phyloP scores from a whole-genome alignment of 2,113 vertebrate species.

The Rostratula benghalensis region DNA sequence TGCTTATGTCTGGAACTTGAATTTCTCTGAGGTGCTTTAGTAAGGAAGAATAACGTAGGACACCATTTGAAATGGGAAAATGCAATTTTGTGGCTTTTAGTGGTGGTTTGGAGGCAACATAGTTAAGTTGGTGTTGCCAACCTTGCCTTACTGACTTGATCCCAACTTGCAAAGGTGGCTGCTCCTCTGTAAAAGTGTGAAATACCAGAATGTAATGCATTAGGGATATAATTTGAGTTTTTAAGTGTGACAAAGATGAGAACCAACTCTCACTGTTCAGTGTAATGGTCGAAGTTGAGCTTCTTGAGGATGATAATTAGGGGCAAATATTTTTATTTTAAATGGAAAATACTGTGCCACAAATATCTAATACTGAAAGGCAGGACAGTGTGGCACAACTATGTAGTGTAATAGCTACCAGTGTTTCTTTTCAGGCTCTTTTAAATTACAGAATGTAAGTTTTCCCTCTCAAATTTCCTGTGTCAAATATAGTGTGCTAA shows the following conservation, averaged over 20 bases:
- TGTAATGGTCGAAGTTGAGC: not conserved
- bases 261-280: not conserved
- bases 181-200: not conserved
- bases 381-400: not conserved
- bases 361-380: not conserved
- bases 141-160: not conserved
- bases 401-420: not conserved
- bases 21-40: not conserved
- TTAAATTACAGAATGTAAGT: not conserved
- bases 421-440: not conserved
- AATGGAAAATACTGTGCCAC: not conserved
- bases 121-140: not conserved
- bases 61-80: not conserved
- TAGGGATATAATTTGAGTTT: not conserved
- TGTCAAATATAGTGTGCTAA: not conserved
- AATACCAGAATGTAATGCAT: not conserved
- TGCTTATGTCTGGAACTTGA: not conserved
- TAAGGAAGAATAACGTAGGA: not conserved
- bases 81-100: not conserved
- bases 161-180: not conserved
- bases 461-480: not conserved
- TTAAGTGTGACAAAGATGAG: not conserved
- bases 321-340: not conserved
- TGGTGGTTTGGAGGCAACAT: not conserved
- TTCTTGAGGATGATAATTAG: not conserved